Base-by-base conservation (phyloP, 2,797 vertebrate genomes). In the Ispidina lecontei region DNA sequence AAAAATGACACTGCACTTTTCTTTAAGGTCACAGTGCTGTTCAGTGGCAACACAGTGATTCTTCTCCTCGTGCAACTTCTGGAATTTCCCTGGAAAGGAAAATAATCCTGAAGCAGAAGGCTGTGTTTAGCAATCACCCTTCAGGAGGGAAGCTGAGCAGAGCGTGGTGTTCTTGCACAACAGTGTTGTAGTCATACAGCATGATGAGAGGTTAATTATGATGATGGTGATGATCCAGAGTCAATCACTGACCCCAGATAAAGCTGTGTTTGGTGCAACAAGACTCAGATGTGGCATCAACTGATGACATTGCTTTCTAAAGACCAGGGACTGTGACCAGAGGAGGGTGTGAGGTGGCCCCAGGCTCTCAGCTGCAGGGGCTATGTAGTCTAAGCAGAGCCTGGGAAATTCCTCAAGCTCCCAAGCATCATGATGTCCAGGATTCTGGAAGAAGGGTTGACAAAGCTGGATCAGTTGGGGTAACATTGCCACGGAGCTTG, bases 11-110 rank as follows among this genome's bases (percentile, higher is more conserved):
- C 3, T n/a, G 8, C 5, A 10, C 70, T 33, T 44, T 78, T 90
- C 74, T 73, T 33, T 33, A 31, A 72, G 37, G 33, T 73, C 22
- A 11, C 39, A 29, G 8, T 68, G 41, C 12, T 89, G 33, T 6
- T 74, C n/a, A 41, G 22, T 69, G 43, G 35, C 1, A 3, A 58
- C 9, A 9, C 22, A 67, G 54, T 55, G 68, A 23, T 33, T 76
- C 25, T 51, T 75, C 69, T 70, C 87, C 69, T 63, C 69, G 28
- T 22, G 26, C 29, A 88, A 80, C 25, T 87, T 84, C 63, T 81
- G 89, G 73, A 93, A 88, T 93, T 93, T 83, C 92, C 82, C 79
- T 87, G 60, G 74, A 87, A 82, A 47, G 71, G 33, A 71, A 83
- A 81, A 77, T 47, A 35, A 11, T 26, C 65, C 70, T 72, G 4